A percentile compares a stretch with the other conserved stretches of the same genome.
Conservation (phyloP, 1,140 invertebrate species). For the Aleiodes sp. region DNA sequence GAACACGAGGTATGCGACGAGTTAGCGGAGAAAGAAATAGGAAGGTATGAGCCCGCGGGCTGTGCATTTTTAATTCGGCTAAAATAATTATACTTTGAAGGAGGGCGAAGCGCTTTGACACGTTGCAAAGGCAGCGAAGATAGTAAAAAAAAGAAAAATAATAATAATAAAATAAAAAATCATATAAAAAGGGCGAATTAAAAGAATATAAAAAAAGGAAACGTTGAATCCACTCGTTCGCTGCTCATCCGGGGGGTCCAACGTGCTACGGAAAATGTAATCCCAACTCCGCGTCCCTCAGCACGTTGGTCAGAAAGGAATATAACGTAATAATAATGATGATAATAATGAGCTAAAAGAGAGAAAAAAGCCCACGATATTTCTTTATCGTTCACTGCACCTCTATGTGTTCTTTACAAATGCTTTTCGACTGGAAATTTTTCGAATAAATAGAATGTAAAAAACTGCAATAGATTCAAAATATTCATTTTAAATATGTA, state of each 20-base stretch:
- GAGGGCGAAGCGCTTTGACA: conserved; percentile 44
- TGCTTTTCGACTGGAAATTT: no score
- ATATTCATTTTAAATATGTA: no score
- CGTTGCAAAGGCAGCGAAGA: conserved; percentile 32
- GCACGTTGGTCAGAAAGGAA: conserved; percentile 34
- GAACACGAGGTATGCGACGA: not conserved
- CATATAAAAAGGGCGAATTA: not conserved
- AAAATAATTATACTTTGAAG: conserved; percentile 64
- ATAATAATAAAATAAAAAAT: conserved; percentile 21
- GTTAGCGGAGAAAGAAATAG: not conserved
- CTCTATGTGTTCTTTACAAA: no score
- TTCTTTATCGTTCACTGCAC: not conserved
- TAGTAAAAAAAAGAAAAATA: conserved; percentile 15
- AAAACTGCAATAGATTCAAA: no score
- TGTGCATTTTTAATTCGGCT: conserved; percentile 62
- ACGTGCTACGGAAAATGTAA: conserved; percentile 7
- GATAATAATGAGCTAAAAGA: not conserved
- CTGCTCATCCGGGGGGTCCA: conserved; percentile 11
- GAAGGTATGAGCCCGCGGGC: conserved; percentile 28
- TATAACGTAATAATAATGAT: not conserved
- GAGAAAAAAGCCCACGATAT: not conserved
- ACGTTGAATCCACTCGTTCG: not conserved
- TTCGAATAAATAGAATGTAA: no score
- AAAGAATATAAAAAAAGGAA: conserved; percentile 1
- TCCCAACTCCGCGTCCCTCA: not conserved